Evolutionary conservation across 2,797 vertebrate genomes (phyloP), one percentile per base, ranked within the genome.

Genomic region (Darevskia nairensis): DNA sequence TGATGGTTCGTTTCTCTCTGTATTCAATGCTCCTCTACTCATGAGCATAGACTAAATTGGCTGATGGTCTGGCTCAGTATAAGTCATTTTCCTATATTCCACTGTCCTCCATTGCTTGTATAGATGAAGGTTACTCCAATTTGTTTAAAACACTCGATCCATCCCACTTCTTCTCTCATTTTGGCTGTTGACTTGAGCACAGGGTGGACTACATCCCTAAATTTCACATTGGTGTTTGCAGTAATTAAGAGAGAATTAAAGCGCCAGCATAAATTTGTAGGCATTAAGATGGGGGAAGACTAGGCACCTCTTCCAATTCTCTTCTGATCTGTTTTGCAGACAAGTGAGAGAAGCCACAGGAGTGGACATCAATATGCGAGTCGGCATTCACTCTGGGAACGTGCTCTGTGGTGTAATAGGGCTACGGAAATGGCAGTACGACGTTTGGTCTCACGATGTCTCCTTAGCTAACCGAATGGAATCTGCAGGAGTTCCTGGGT

Each of bases 401-500:
- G 99, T 99, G 88, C 98, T 99, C 64, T 99, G 99, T 0, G 99
- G 99, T 0, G 99, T 99, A 87, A 99, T 99, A 1, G 99, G 99
- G 66, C 97, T 99, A n/a, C 97, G 98, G 55, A 99, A 99, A 90
- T 99, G 99, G 99, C 99, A 99, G 95, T 99, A 99, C 6, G 99
- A 99, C 0, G 99, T 99, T 39, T 99, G 99, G 99, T 99, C 99
- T 2, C 99, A 99, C 13, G 99, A 99, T 0, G 99, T 99, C 91
- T 99, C 98, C 75, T 94, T 99, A 91, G 99, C 99, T 71, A 99
- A 99, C 97, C 98, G 99, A 92, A 99, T 99, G 99, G 99, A 99
- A 95, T 98, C 99, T 0, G 98, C 99, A 0, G 99, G 99, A 0
- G 96, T 99, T 29, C 98, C 99, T 4, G 99, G 99, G 99, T 99